Base-by-base conservation (phyloP, 2,113 vertebrate genomes). In the Poeciliopsis turrubarensis region DNA sequence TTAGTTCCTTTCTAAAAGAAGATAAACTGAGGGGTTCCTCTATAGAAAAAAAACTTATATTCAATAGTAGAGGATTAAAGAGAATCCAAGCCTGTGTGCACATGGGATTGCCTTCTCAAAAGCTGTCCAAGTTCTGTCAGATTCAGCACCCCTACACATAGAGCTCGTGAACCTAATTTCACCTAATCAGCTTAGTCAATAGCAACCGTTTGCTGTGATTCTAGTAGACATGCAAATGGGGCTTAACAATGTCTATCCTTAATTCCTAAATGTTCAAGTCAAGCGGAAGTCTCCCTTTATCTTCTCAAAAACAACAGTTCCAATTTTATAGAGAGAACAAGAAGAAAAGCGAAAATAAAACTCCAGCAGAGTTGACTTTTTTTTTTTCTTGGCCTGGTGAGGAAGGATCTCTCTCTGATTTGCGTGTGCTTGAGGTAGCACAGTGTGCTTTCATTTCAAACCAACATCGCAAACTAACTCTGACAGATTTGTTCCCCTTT, bases 111-210 rank as follows among this genome's bases (percentile, higher is more conserved):
- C 87, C 86, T 77, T 81, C 73, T 82, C 84, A 80, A 90, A 92
- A 93, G 88, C 89, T 91, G 89, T 91, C 88, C 92, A 87, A 85
- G 87, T 93, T 93, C 91, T 90, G 91, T 90, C 93, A 91, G 89
- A 92, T 93, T 86, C 89, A 87, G 90, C 90, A 92, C 88, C 91
- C 93, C 87, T 79, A 92, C 90, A 91, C 91, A 89, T 85, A 90
- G 86, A 89, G 90, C 91, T 86, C 72, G 87, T 90, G 92, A 94
- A 94, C 93, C 89, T 92, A 94, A 92, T 93, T 94, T 94, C 86
- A 89, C 85, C 89, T 95, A 95, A 95, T 95, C 93, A 94, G 94
- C 94, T 94, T 94, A 94, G 93, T 90, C 91, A 94, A 93, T 90
- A 89, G 89, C 91, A 93, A 92, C 92, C 90, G 69, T 94, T 94